Conservation (phyloP, 1,140 invertebrate genomes). For the Aphelinus atriplicis region DNA sequence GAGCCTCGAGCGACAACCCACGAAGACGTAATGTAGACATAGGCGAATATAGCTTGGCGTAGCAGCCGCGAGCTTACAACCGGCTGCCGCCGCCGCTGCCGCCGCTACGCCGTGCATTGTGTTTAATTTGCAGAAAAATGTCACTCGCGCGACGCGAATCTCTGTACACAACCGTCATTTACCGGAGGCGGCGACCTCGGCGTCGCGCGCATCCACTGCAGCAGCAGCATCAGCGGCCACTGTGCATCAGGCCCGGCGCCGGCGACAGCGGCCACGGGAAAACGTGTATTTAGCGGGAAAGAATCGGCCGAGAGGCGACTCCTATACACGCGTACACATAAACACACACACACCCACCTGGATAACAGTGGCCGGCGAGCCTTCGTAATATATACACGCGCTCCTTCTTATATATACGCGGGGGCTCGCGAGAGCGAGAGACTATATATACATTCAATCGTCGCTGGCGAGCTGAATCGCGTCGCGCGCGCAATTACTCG, state of each 20-base stretch:
- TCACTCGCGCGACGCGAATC: slow-evolving; percentile 18
- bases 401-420: too few relatives aligned
- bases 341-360: too few relatives aligned
- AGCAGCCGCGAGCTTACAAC: too few relatives aligned
- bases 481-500: slow-evolving; percentile 30
- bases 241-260: too few relatives aligned
- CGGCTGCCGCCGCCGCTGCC: too few relatives aligned
- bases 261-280: not conserved
- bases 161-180: slow-evolving; percentile 35
- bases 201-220: too few relatives aligned
- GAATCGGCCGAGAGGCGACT: not conserved
- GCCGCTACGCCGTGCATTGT: slow-evolving; percentile 15
- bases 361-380: too few relatives aligned
- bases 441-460: too few relatives aligned
- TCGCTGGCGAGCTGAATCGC: slow-evolving; percentile 36
- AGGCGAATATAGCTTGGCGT: not conserved
- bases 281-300: slow-evolving; percentile 36
- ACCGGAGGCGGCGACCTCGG: not conserved
- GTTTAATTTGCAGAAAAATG: slow-evolving; percentile 40
- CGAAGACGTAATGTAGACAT: slow-evolving; percentile 18
- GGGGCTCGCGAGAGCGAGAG: too few relatives aligned
- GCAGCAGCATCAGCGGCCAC: too few relatives aligned
- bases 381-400: too few relatives aligned
- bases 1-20: not conserved
- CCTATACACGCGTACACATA: too few relatives aligned